Base-by-base conservation (phyloP, 2,797 vertebrate species). In the Remorina albescens region DNA sequence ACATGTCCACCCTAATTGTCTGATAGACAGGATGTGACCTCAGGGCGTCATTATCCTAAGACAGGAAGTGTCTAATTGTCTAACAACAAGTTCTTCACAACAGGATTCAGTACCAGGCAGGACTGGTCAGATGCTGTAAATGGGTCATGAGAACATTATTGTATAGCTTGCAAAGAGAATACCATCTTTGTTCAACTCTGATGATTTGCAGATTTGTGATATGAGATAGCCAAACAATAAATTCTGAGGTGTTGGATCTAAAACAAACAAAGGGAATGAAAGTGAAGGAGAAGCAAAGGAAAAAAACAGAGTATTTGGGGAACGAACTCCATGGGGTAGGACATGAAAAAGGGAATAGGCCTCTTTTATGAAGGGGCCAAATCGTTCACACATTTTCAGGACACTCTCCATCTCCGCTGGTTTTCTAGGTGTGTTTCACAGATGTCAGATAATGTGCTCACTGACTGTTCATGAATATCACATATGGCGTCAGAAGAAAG, bases 331-430 rank as follows among this genome's bases (percentile, higher is more conserved):
- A 90, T 86, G 89, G 84, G 91, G 90, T 92, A 72, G 28, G 86
- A 91, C 90, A 76, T 87, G 88, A 89, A 89, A 89, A 95, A 95
- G 93, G 93, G 90, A 95, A 94, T 82, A 51, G 88, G 80, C 94
- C 93, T 90, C 91, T 91, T 92, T 92, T 93, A 92, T 90, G 89
- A 93, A 91, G 88, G 88, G 80, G 83, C 89, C 88, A 94, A 94
- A 94, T 93, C 86, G 87, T 93, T 94, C 89, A 79, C 94, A 95
- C 94, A 93, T 94, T 95, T 95, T 91, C 91, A 88, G 85, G 89
- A 92, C 86, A 83, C 65, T 83, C 85, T 87, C 80, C 73, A 76
- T 88, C 81, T 86, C 85, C 51, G 69, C 76, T 47, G 59, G 59
- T 73, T 90, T 82, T 69, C 66, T 89, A 86, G 87, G 88, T 92